These are phyloP conservation scores for Agrochola macilenta DNA, from an alignment of 2,888 invertebrate species.

Conservation along the genomic window DNA sequence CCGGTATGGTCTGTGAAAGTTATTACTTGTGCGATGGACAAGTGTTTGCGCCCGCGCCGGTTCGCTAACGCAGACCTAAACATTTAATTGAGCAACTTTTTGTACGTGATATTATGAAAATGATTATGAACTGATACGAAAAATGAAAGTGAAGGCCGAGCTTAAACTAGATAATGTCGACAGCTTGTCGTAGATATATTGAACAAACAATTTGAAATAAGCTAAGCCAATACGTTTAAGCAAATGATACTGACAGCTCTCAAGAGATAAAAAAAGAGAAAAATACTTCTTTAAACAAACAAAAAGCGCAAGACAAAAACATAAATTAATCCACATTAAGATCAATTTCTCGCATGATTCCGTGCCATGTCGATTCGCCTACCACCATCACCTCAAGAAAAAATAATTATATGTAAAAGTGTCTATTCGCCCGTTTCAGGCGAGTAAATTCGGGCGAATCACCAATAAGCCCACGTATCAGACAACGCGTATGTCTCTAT, in stretches of 20 bases:
- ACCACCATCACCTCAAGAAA: too few species aligned
- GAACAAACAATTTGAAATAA: conserved; percentile 14
- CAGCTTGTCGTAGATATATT: conserved; percentile 22
- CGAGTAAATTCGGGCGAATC: too few species aligned
- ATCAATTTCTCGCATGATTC: conserved; percentile 61
- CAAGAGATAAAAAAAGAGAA: neutral
- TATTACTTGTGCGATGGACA: conserved; percentile 74
- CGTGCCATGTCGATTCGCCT: conserved; percentile 12
- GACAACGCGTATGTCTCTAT: conserved; percentile 66
- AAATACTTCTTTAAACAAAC: neutral
- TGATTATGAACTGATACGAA: conserved; percentile 55
- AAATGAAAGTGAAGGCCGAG: conserved; percentile 64
- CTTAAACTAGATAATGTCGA: conserved; percentile 35
- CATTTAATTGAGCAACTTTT: conserved; percentile 64
- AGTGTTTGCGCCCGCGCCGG: conserved; percentile 48
- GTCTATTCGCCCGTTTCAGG: too few species aligned
- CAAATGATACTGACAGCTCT: neutral
- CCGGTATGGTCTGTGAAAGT: conserved; percentile 85
- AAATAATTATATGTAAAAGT: too few species aligned
- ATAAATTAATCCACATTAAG: conserved; percentile 56
- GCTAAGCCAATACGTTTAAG: neutral
- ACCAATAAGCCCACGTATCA: conserved; percentile 43
- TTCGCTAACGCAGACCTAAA: conserved; percentile 66
- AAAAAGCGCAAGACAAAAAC: conserved; percentile 2
- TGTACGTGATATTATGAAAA: conserved; percentile 55